Evolutionary conservation across 2,113 vertebrate species (phyloP), one percentile per base, ranked within the genome.

Genomic region (Calidris pugnax): DNA sequence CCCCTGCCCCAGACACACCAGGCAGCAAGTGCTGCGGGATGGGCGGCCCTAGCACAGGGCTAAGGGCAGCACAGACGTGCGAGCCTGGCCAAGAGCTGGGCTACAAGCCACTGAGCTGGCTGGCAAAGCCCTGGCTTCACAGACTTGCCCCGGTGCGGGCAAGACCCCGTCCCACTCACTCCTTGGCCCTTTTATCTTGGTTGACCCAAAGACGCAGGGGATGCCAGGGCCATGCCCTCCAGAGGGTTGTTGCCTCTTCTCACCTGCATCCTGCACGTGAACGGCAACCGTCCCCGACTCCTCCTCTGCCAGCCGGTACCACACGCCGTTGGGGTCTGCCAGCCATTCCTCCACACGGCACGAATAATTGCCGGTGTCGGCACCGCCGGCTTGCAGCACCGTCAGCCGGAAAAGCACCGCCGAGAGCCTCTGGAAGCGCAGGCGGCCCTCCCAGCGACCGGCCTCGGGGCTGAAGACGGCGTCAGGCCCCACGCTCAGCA

Each of bases 261-360:
- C 88, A 99, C 99, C 98, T 98, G 98, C 97, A 64, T 98, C 98
- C 82, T 98, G 97, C 43, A 99, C 98, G 1, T 97, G 99, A 96
- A 99, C 98, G 4, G 98, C 94, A 0, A 99, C 98, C 41, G 96
- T 98, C 9, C 99, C 99, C 0, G 99, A 99, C 89, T 99, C 98
- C 89, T 99, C 99, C 90, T 99, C 98, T 0, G 99, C 98, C 85
- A 99, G 98, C 51, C 98, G 98, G 96, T 99, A 99, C 99, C 99
- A 99, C 2, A 97, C 92, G 0, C 98, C 99, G 3, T 98, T 98
- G 7, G 99, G 99, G 95, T 99, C 98, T 2, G 98, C 98, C 55
- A 99, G 98, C 99, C 99, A 99, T 93, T 99, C 99, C 97, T 99
- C 99, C 23, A 99, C 99, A 0, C 76, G 98, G 89, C 99, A 99